Base-by-base conservation (phyloP, 2,888 invertebrate species). In the Pemphredon lugubris region DNA sequence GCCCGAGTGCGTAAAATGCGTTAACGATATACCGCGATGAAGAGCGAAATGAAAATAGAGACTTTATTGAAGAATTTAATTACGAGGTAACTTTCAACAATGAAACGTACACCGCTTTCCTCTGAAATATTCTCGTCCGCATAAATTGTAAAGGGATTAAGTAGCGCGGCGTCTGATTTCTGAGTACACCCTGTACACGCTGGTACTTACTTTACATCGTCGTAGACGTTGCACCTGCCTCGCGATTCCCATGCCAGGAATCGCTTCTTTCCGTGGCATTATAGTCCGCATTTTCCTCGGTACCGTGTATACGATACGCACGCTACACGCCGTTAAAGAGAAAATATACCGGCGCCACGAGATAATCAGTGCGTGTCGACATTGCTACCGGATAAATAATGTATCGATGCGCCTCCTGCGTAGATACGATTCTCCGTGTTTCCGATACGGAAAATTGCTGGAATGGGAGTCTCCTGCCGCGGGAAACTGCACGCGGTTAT, bases 361-460 rank as follows among this genome's bases (percentile, higher is more conserved):
- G 74, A 79, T 79, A 79, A 84, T 82, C 83, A 82, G 82, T 71
- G 83, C 83, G 72, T 79, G 74, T 82, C 82, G 81, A 67, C 73
- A 78, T 76, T 61, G 79, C 77, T 51, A 71, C 73, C 68, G 77
- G 78, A 74, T 77, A 75, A 76, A 80, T 67, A 77, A 65, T 26
- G 37, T 30, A 61, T 54, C 63, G 16, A 34, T 23, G 37, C 16
- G 42, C 47, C 20, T 4, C 14, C 20, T 37, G n/a, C n/a, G n/a
- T n/a, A n/a, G n/a, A 11, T 26, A 11, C 34, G 20, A 26, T 61
- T 61, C 59, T 30, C 53, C 39, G 4, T 4, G 39, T 13, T 67
- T 63, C 42, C 63, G 50, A 20, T 20, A 9, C 4, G 67, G 30
- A 13, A 59, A 53, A 54, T 50, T 39, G 45, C 32, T 7, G 23